Conservation (phyloP, 2,797 vertebrate genomes). For the Australoheros facetus region DNA sequence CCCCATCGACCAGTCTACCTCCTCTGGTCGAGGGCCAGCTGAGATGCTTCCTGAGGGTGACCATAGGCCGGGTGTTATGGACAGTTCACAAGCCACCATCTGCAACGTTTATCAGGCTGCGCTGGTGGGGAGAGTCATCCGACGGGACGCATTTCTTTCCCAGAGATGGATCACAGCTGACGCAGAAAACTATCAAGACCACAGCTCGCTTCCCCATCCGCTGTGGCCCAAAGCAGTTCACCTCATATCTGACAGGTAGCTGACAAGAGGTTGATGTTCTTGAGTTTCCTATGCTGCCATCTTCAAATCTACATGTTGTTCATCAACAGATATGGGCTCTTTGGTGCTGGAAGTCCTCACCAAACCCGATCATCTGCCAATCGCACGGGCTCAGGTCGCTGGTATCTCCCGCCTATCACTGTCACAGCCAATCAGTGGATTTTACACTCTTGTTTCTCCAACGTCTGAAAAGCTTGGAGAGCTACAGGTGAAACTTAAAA, state of each 20-base stretch:
- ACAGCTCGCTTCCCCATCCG: conserved; percentile 88
- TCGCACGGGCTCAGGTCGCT: conserved; percentile 86
- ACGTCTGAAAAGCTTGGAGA: conserved; percentile 93
- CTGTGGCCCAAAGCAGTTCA: conserved; percentile 92
- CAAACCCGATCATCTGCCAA: conserved; percentile 86
- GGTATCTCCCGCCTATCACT: conserved; percentile 87
- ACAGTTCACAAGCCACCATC: conserved; percentile 82
- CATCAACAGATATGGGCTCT: conserved; percentile 90
- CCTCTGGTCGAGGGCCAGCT: conserved; percentile 92
- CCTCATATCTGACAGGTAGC: conserved; percentile 92
- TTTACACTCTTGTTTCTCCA: conserved; percentile 89
- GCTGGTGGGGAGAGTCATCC: conserved; percentile 95
- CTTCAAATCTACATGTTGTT: background rate
- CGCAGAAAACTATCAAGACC: conserved; percentile 82
- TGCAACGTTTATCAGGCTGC: conserved; percentile 82
- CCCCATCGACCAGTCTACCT: conserved; percentile 88
- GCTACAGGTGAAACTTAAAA: conserved; percentile 84
- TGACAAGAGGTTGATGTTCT: background rate
- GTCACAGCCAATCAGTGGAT: conserved; percentile 86
- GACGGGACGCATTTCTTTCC: conserved; percentile 88
- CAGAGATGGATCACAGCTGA: conserved; percentile 76
- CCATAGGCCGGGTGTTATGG: conserved; percentile 86
- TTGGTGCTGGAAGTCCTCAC: conserved; percentile 90
- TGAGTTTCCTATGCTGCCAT: background rate
- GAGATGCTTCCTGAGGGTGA: conserved; percentile 89